Evolutionary conservation across 2,888 invertebrate species (phyloP).

Genomic region (Cybosia mesomella): DNA sequence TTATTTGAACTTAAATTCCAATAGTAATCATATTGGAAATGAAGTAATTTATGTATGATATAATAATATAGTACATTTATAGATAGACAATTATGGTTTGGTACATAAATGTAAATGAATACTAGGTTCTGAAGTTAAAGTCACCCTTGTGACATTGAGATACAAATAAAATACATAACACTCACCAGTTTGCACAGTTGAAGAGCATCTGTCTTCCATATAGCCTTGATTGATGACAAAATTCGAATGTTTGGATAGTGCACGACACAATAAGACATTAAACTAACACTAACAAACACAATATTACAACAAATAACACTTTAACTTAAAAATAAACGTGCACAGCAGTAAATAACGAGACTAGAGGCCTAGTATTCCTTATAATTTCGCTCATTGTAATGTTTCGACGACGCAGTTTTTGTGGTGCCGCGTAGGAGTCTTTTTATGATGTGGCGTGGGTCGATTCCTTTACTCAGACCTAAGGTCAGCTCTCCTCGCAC

Average conservation of each 20-base stretch:
- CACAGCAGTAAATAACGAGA: constrained; percentile 40
- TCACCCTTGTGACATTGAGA: constrained; percentile 23
- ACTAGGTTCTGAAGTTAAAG: background rate
- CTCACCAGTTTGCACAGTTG: constrained; percentile 53
- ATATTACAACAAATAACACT: constrained; percentile 43
- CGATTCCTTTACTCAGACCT: constrained; percentile 72
- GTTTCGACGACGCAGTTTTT: constrained; percentile 65
- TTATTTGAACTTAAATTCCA: too few species aligned
- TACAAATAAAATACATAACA: constrained; percentile 32
- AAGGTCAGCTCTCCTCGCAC: constrained; percentile 75
- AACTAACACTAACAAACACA: constrained; percentile 21
- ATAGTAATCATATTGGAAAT: too few species aligned
- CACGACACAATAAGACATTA: constrained; percentile 21
- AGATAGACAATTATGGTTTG: too few species aligned
- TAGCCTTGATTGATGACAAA: constrained; percentile 67
- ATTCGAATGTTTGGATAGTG: constrained; percentile 52
- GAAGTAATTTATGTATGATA: too few species aligned
- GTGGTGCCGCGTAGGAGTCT: constrained; percentile 78
- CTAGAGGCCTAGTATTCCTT: constrained; percentile 54
- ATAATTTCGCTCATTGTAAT: constrained; percentile 67
- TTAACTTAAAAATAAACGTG: constrained; percentile 47
- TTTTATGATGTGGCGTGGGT: constrained; percentile 81
- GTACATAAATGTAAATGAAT: background rate
- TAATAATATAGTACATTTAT: too few species aligned
- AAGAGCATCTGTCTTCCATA: constrained; percentile 49